phyloP scores from a whole-genome alignment of 1,140 invertebrate species.

The Liolophura sinensis region DNA sequence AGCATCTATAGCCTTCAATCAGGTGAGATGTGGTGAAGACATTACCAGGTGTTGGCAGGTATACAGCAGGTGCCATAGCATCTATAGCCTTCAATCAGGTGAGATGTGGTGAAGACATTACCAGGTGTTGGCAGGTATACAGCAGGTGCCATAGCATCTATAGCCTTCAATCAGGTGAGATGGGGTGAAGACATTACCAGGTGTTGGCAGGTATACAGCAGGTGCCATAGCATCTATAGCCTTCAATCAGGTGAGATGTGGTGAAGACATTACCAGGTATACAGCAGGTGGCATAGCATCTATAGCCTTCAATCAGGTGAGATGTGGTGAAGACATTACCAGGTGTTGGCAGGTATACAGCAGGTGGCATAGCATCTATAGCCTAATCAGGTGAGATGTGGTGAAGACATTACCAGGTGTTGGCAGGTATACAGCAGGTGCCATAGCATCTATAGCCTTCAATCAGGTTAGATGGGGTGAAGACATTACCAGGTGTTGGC shows the following conservation, averaged over 20 bases:
- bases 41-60: constrained; percentile 61
- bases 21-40: constrained; percentile 48
- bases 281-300: constrained; percentile 62
- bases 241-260: constrained; percentile 52
- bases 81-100: constrained; percentile 60
- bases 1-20: constrained; percentile 59
- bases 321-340: constrained; percentile 52
- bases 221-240: constrained; percentile 62
- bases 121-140: constrained; percentile 63
- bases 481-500: constrained; percentile 60
- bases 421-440: constrained; percentile 62
- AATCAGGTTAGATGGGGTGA: constrained; percentile 52
- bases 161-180: constrained; percentile 56
- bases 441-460: constrained; percentile 61
- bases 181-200: constrained; percentile 54
- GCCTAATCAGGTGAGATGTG: constrained; percentile 55
- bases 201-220: constrained; percentile 62
- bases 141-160: constrained; percentile 60
- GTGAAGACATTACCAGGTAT: constrained; percentile 57
- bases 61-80: constrained; percentile 62
- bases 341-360: constrained; percentile 62
- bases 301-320: constrained; percentile 57
- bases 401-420: constrained; percentile 58
- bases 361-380: constrained; percentile 61
- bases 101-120: constrained; percentile 46